phyloP scores from a whole-genome alignment of 2,113 vertebrate genomes.

The Aspidoscelis tigris region DNA sequence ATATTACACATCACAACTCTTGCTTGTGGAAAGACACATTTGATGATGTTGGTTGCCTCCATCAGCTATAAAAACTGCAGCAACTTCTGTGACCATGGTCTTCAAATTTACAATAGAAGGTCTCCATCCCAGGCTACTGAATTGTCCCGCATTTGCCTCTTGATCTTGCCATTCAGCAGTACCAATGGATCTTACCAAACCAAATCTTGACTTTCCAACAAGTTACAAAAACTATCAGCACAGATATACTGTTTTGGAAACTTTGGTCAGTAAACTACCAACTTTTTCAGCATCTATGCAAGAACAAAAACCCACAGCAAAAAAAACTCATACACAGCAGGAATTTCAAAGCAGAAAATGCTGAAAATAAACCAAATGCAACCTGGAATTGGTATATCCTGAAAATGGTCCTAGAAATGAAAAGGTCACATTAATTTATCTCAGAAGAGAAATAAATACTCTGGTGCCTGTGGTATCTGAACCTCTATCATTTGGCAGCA shows the following conservation, averaged over 20 bases:
- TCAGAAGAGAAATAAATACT: not conserved
- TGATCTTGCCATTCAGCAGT: not conserved
- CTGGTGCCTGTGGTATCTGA: not conserved
- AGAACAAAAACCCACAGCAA: not conserved
- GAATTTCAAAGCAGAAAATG: not conserved
- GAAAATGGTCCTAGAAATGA: not conserved
- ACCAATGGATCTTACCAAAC: accelerated
- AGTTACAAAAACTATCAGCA: not conserved
- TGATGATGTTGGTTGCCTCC: too few species aligned
- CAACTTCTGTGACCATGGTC: not conserved
- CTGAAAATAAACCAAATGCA: not conserved
- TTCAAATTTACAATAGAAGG: not conserved
- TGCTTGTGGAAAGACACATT: not conserved
- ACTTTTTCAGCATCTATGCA: not conserved
- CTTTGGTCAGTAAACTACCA: not conserved
- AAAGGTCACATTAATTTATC: not conserved
- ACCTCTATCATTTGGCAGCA: not conserved
- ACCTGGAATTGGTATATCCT: not conserved
- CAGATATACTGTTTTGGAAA: not conserved
- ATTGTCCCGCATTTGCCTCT: not conserved
- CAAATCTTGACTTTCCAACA: not conserved
- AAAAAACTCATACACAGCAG: not conserved
- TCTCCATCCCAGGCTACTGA: not conserved
- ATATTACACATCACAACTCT: too few species aligned
- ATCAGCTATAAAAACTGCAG: not conserved